Base-by-base conservation (phyloP, 92 coral and sea anemone species). In the Parazoanthus atlanticus region DNA sequence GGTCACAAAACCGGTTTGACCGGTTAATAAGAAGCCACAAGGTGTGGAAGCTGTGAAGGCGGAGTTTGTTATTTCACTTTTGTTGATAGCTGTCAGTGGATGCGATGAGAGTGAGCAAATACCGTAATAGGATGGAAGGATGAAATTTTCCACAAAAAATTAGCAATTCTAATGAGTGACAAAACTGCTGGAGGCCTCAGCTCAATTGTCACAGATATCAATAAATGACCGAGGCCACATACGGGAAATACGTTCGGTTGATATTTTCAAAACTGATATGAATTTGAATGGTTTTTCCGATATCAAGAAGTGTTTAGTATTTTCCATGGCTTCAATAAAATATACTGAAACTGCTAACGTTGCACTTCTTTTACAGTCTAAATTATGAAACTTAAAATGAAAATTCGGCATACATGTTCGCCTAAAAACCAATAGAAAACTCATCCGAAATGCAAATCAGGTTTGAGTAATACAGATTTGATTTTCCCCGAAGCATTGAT, bases 111-210 rank as follows among this genome's bases (percentile, higher is more conserved):
- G 21, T 31, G 87, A 84, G 65, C 77, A 84, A 70, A 46, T 84
- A 70, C 78, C 87, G 78, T 43, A 70, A 70, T 84, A 70, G 87
- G 87, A 84, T 84, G 87, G 87, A 84, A 84, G 87, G 87, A 84
- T 84, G 87, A 72, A 84, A 84, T 15, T 84, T 84, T 69, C 87
- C 40, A 40, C 87, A 84, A 84, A 80, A n/a, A 43, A 83, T 84
- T 84, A 38, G 78, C 87, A 84, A 84, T 84, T 84, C 87, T 84
- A 84, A 84, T 84, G 19, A 70, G 32, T 40, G 43, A 26, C 52
- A 21, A 26, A 25, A 65, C 41, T 47, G 77, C 76, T 49, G 65
- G 76, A 77, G 78, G 77, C 65, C 69, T 34, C 38, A 34, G 38
- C 52, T 29, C 87, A 71, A 41, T 29, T 84, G 78, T 40, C 79